Evolutionary conservation across 2,797 vertebrate species (phyloP).

Genomic region (Lateolabrax maculatus): DNA sequence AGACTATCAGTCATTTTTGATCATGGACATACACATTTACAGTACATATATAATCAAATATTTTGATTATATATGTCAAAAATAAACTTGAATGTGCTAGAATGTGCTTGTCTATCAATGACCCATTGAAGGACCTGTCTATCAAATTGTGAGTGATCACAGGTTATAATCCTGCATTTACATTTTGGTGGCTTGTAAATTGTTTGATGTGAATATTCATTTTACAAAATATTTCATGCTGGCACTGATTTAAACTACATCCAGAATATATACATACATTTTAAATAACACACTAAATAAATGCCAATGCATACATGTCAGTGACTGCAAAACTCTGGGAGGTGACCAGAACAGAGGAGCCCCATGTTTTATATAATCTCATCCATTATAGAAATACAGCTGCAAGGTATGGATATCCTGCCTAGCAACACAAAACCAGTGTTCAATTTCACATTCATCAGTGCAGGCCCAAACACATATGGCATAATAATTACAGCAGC

Average conservation of each 20-base stretch:
- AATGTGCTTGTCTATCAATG: no score
- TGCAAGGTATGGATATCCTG: slow-evolving; percentile 53
- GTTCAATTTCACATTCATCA: slow-evolving; percentile 54
- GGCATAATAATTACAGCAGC: slow-evolving; percentile 13
- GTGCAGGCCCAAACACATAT: slow-evolving; percentile 32
- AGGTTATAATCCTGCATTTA: background rate
- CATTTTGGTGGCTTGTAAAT: background rate
- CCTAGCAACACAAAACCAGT: slow-evolving; percentile 67
- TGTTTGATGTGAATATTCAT: background rate
- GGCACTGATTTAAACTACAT: background rate
- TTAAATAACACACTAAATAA: background rate
- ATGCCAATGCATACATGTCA: background rate
- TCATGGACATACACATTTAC: background rate
- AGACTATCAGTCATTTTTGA: background rate
- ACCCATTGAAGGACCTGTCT: no score
- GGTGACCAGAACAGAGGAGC: slow-evolving; percentile 16
- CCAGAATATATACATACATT: background rate
- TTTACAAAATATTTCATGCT: background rate
- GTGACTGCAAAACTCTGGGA: slow-evolving; percentile 1
- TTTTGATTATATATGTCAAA: background rate
- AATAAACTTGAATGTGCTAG: background rate
- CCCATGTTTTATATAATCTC: slow-evolving; percentile 36
- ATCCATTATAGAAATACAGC: slow-evolving; percentile 50
- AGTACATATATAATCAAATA: background rate
- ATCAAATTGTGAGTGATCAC: background rate